Percentiles rank a stretch among this genome's conserved stretches.
These are phyloP conservation scores for Athene cunicularia DNA, from an alignment of 2,113 vertebrate genomes.

Conservation along the genomic window DNA sequence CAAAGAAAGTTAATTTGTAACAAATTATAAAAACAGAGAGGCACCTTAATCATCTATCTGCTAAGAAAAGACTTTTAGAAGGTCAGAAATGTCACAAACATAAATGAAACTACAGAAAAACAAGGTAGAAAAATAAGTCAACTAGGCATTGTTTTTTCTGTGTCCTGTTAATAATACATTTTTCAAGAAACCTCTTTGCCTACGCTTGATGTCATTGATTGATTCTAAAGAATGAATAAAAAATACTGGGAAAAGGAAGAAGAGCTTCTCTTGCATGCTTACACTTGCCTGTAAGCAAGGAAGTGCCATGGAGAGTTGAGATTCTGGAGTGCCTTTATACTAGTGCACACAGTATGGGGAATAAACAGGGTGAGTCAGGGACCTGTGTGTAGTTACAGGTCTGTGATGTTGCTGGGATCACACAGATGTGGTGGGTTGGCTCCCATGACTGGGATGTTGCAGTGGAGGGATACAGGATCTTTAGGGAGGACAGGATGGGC, in stretches of 20 bases:
- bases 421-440: not conserved
- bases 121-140: not conserved
- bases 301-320: not conserved
- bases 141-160: not conserved
- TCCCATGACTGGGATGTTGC: not conserved
- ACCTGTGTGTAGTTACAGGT: not conserved
- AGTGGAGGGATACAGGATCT: not conserved
- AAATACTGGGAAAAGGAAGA: not conserved
- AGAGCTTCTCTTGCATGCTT: not conserved
- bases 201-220: not conserved
- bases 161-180: not conserved
- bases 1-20: not conserved
- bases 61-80: not conserved
- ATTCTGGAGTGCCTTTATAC: not conserved
- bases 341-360: not conserved
- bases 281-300: not conserved
- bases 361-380: not conserved
- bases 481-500: not conserved
- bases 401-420: not conserved
- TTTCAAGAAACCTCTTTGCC: not conserved
- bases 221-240: not conserved
- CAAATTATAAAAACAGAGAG: not conserved
- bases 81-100: no score
- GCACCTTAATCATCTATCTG: not conserved
- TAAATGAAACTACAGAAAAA: not conserved